Evolutionary conservation across 1,140 invertebrate species (phyloP), one percentile per base, ranked within the genome.

Genomic region (Nymphalis io): DNA sequence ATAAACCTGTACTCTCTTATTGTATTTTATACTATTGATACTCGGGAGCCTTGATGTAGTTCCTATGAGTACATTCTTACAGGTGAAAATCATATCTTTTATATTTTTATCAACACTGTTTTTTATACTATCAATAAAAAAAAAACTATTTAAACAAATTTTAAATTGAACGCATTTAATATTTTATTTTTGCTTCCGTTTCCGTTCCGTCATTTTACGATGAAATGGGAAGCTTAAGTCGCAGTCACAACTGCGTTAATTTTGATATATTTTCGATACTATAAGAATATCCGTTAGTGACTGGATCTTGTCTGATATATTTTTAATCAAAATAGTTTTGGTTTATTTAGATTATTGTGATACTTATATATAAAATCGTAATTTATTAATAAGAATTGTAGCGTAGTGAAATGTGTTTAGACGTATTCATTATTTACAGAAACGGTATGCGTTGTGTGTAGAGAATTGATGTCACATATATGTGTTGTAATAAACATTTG

Each of bases 401-500:
- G 51, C 8, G 51, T 55, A 55, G 51, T 15, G 2, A 27, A 27
- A 51, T 55, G 51, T 55, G 51, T 27, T 55, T 55, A 55, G 51
- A 55, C n/a, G 51, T 55, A 20, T 55, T 12, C 23, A 53, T 53
- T 21, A 53, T 53, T 53, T 53, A 53, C 51, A 53, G 51, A 53
- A 21, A 21, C 16, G 18, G 21, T 55, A 55, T 55, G 51, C 27
- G 21, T 55, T 55, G 51, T 55, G 48, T 18, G 51, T 55, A 55
- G 51, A 23, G 6, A 3, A 55, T 55, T 55, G 51, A 55, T 55
- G 33, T 69, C 44, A 18, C 46, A 44, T n/a, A 58, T 42, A 55
- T 60, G 33, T 70, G 68, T 58, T 72, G 46, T 62, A 72, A 60
- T 66, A 66, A 60, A 66, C 57, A 66, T 46, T 61, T 72, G 51